Percentiles rank a stretch among this genome's conserved stretches.
Evolutionary conservation across 2,888 invertebrate genomes (phyloP).

Genomic region (Plebejus anna): DNA sequence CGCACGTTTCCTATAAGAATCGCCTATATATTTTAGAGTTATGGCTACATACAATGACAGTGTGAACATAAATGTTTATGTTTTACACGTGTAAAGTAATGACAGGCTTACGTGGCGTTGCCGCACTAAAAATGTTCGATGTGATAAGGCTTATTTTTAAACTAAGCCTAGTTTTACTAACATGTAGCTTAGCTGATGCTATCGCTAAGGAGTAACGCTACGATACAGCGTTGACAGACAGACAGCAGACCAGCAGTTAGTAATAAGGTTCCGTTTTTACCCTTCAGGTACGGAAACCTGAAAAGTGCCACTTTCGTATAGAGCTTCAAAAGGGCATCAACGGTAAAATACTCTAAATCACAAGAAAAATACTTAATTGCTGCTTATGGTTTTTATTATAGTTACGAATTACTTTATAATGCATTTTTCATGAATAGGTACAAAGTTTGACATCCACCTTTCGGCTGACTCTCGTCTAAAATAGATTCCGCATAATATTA

Average conservation of each 20-base stretch:
- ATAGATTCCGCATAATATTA: neutral
- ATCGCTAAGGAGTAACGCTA: too few relatives aligned
- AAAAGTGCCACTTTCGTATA: too few relatives aligned
- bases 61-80: constrained; percentile 73
- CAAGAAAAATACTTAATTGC: too few relatives aligned
- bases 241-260: too few relatives aligned
- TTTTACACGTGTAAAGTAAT: constrained; percentile 68
- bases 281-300: too few relatives aligned
- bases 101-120: constrained; percentile 48
- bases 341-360: too few relatives aligned
- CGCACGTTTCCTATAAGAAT: constrained; percentile 56
- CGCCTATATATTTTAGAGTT: constrained; percentile 69
- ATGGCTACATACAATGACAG: constrained; percentile 62
- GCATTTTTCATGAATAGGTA: neutral
- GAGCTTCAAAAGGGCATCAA: too few relatives aligned
- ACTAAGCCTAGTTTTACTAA: neutral
- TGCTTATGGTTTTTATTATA: too few relatives aligned
- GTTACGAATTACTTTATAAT: neutral
- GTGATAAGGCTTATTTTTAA: constrained; percentile 18
- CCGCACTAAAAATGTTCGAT: constrained; percentile 39
- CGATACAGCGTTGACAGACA: too few relatives aligned
- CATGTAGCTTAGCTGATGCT: too few relatives aligned
- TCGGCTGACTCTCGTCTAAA: neutral
- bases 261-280: too few relatives aligned
- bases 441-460: neutral